Base-by-base conservation (phyloP, 1,140 invertebrate species). In the Trichonephila clavipes region DNA sequence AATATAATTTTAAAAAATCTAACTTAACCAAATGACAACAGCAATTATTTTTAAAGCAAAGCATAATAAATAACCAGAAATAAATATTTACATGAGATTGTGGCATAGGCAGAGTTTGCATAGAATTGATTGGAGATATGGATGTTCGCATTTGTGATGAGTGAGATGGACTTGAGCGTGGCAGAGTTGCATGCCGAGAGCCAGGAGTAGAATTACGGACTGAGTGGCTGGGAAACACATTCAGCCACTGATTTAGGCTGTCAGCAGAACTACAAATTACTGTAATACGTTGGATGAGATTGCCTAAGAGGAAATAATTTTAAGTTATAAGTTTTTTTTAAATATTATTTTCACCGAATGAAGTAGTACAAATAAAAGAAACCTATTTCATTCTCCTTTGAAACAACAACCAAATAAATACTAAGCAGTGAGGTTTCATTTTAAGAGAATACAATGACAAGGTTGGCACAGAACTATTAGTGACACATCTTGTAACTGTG, bases 251-350 rank as follows among this genome's bases (percentile, higher is more conserved):
- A 92, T 97, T 97, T 87, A 98, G 98, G 95, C 99, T 98, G 89
- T 97, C 97, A 95, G 97, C 97, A 4, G 97, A 98, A 95, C 97
- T 97, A 95, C 98, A 99, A 12, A 98, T 96, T 6, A 98, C 98
- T 10, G 98, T 96, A 94, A 99, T 98, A 94, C 97, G 97, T 94
- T 99, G 98, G 94, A 99, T 98, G 96, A 98, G 97, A 24, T 98
- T 97, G 88, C 98, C 98, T 97, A 24, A 85, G 16, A 19, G 21
- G 19, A 4, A 59, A 28, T 28, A 2, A 34, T 24, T 24, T 14
- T 34, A 5, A 34, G 44, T 5, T 0, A 44, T 28, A 81, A 40
- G 7, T 51, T 51, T 51, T 51, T 51, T 51, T 51, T 51, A 0
- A 44, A 28, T 28, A 28, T 51, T 51, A 51, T 51, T 51, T 51